Evolutionary conservation across 1,140 invertebrate species (phyloP).

Genomic region (Diachasmimorpha longicaudata): DNA sequence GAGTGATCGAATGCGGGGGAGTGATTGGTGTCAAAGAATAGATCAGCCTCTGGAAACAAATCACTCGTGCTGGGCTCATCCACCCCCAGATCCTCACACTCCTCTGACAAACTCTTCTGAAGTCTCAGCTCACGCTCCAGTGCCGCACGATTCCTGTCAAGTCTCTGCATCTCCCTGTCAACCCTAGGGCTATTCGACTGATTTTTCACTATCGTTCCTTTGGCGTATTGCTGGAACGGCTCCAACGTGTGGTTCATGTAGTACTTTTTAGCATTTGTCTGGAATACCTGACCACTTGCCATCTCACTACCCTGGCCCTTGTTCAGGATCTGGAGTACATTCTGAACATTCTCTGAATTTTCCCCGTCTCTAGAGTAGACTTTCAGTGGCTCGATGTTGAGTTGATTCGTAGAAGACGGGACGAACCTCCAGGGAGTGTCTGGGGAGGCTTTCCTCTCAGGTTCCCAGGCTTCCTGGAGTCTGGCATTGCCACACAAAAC

Average conservation of each 20-base stretch:
- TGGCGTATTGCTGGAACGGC: conserved; percentile 52
- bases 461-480: conserved; percentile 59
- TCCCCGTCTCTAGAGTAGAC: conserved; percentile 44
- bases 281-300: conserved; percentile 50
- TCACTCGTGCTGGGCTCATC: conserved; percentile 79
- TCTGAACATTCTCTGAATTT: conserved; percentile 47
- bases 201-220: conserved; percentile 29
- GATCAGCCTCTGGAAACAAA: conserved; percentile 76
- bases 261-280: conserved; percentile 53
- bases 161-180: conserved; percentile 50
- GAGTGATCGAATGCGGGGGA: conserved; percentile 60
- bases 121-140: conserved; percentile 66
- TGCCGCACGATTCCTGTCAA: conserved; percentile 61
- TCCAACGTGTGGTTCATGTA: conserved; percentile 58
- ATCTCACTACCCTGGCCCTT: conserved; percentile 57
- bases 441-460: conserved; percentile 54
- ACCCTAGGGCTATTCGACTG: conserved; percentile 40
- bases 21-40: conserved; percentile 69
- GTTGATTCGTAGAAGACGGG: conserved; percentile 44
- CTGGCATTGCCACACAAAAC: conserved; percentile 56
- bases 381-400: conserved; percentile 49
- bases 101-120: conserved; percentile 76
- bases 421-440: conserved; percentile 62
- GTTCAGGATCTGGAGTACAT: conserved; percentile 57
- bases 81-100: conserved; percentile 78